Percentiles rank a stretch among this genome's conserved stretches.
Evolutionary conservation across 2,797 vertebrate genomes (phyloP).

Genomic region (Rhinella marina): DNA sequence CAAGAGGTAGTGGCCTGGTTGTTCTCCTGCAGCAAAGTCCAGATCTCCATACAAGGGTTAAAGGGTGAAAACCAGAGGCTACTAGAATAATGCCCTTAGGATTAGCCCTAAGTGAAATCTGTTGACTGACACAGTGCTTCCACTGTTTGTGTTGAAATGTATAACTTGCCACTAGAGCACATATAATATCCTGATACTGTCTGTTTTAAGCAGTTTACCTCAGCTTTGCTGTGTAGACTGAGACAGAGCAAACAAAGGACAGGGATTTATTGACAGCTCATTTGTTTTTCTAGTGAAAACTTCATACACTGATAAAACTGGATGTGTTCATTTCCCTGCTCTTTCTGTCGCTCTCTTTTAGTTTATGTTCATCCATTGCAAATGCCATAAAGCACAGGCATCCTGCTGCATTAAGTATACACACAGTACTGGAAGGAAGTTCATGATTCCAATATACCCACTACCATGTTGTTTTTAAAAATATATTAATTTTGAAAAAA

Average conservation of each 20-base stretch:
- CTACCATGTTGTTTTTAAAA: too few relatives aligned
- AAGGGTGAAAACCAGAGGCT: too few relatives aligned
- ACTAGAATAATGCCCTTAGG: too few relatives aligned
- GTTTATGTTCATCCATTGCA: background rate
- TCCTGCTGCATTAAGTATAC: background rate
- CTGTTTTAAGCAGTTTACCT: background rate
- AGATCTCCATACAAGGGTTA: too few relatives aligned
- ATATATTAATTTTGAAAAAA: too few relatives aligned
- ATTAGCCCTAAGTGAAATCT: too few relatives aligned
- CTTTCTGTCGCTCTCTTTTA: background rate
- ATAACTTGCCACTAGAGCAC: background rate
- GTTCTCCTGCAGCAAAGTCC: too few relatives aligned
- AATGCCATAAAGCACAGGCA: background rate
- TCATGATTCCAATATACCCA: too few relatives aligned
- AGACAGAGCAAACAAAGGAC: background rate
- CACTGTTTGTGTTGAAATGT: background rate
- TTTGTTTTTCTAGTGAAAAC: background rate
- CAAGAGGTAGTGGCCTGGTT: too few relatives aligned
- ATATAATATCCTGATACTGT: background rate
- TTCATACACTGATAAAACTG: background rate
- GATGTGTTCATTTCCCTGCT: background rate
- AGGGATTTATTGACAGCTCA: background rate
- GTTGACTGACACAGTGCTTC: too few relatives aligned
- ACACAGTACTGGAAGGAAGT: too few relatives aligned
- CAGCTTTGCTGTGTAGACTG: background rate